Evolutionary conservation across 2,888 invertebrate species (phyloP), one percentile per base, ranked within the genome.

Genomic region (Oscheius onirici): DNA sequence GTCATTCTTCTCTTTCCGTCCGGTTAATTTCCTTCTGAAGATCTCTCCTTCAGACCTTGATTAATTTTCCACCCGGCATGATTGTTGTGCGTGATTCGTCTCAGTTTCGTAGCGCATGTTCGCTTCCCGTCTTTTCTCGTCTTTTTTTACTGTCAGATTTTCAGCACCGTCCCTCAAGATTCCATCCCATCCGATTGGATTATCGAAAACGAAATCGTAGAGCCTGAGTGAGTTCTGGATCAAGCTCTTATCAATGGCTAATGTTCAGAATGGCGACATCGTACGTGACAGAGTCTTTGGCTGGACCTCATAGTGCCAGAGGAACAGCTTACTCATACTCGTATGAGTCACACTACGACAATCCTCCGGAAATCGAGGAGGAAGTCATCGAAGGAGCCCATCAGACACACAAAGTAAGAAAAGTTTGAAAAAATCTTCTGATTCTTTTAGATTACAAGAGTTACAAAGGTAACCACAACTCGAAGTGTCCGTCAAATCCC

Each of bases 381-480:
- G 78, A 77, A 40, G 58, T 72, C 11, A 46, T 49, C 26, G 76
- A 78, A 17, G 76, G 78, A 6, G 72, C 74, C 0, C 75, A 79
- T 43, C 80, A 81, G 58, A 79, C 76, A 57, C 77, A 77, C 28
- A 80, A 78, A 52, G 78, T 79, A 40, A 46, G 22, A 13, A 17
- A 28, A 10, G 3, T n/a, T 17, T 34, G 6, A 11, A 34, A 34
- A 13, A 26, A 41, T 11, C 0, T 34, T 20, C 17, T 22, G 6
- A 22, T 26, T 44, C 15, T 28, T 78, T 11, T 63, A 87, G 86
- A 84, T 87, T 40, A 87, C 87, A 15, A 80, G 85, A 24, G 84
- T 87, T 24, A 87, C 87, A 26, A 87, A 87, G 75, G 84, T 87
- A 54, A 87, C 87, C 22, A 87, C 87, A 20, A 87, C 87, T 13